phyloP scores from a whole-genome alignment of 2,113 vertebrate genomes.

The Gracilinanus agilis region DNA sequence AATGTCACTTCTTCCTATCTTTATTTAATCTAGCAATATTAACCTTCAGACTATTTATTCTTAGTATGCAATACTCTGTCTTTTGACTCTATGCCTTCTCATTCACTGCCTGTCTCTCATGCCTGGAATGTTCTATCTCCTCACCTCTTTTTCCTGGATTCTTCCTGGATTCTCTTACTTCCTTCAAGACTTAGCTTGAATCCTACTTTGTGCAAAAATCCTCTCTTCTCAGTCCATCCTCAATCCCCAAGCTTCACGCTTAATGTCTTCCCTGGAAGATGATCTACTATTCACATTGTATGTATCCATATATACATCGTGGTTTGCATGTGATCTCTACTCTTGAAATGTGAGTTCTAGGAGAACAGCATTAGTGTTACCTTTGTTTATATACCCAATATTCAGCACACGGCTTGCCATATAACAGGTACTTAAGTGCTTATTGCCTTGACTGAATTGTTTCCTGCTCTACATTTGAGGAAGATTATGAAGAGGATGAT shows the following conservation, averaged over 20 bases:
- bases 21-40: background rate
- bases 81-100: background rate
- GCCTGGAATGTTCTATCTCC: background rate
- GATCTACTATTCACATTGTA: background rate
- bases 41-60: background rate
- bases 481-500: background rate
- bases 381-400: background rate
- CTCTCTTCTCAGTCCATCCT: background rate
- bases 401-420: background rate
- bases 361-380: background rate
- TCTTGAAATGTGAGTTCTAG: background rate
- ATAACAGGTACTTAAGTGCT: background rate
- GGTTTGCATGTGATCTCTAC: background rate
- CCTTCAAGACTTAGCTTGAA: background rate
- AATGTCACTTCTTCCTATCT: background rate
- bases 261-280: background rate
- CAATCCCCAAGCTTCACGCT: background rate
- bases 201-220: background rate
- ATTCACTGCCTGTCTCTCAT: background rate
- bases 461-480: background rate
- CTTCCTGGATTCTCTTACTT: background rate
- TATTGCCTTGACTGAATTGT: background rate
- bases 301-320: background rate
- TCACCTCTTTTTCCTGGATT: background rate
- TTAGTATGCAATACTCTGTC: background rate